Evolutionary conservation across 1,140 invertebrate genomes (phyloP).

Genomic region (Sycobia sp.): DNA sequence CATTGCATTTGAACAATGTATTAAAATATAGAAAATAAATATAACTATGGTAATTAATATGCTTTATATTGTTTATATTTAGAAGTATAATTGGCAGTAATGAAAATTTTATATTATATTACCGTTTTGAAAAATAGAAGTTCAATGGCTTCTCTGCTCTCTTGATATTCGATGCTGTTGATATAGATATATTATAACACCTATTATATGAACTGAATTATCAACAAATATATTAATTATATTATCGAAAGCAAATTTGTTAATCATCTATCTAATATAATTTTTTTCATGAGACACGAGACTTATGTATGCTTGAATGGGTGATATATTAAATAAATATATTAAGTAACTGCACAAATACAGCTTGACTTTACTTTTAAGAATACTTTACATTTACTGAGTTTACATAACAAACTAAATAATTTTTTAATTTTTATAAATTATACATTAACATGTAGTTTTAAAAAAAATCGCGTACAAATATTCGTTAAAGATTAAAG

Average conservation of each 20-base stretch:
- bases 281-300: slow-evolving; percentile 33
- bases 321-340: slow-evolving; percentile 36
- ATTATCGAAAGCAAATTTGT: too few species aligned
- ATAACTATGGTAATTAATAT: slow-evolving; percentile 16
- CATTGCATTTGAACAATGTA: slow-evolving; percentile 19
- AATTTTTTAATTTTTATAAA: too few species aligned
- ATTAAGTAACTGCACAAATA: slow-evolving; percentile 24
- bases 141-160: slow-evolving; percentile 24
- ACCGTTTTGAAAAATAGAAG: slow-evolving; percentile 18
- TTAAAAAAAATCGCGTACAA: too few species aligned
- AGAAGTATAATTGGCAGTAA: slow-evolving; percentile 27
- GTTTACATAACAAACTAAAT: too few species aligned
- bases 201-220: slow-evolving; percentile 25
- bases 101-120: slow-evolving; percentile 16
- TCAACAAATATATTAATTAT: too few species aligned
- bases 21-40: slow-evolving; percentile 20
- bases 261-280: slow-evolving; percentile 25
- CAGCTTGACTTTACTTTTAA: slow-evolving; percentile 3
- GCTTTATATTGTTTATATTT: slow-evolving; percentile 21
- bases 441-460: too few species aligned
- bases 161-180: slow-evolving; percentile 25
- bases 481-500: too few species aligned
- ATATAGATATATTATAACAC: slow-evolving; percentile 28
- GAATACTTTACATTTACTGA: not conserved
- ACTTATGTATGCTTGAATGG: slow-evolving; percentile 36